Evolutionary conservation across 2,888 invertebrate genomes (phyloP).

Genomic region (Amphiduros pacificus): DNA sequence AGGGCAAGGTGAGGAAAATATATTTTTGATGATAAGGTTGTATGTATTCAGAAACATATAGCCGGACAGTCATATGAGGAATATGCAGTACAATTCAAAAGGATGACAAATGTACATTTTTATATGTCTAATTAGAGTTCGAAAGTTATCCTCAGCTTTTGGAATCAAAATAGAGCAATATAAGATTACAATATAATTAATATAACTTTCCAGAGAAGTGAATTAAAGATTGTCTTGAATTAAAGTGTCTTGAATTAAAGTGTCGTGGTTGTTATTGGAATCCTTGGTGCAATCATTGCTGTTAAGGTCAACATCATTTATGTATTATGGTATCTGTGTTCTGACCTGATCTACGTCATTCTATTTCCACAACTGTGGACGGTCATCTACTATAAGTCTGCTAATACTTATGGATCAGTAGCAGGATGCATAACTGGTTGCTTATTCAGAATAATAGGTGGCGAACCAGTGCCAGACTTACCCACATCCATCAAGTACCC

Average conservation of each 20-base stretch:
- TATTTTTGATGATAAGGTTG: constrained; percentile 83
- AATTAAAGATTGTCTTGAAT: too few relatives aligned
- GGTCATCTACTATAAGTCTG: constrained; percentile 93
- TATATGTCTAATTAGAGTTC: too few relatives aligned
- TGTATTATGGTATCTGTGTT: constrained; percentile 97
- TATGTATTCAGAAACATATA: too few relatives aligned
- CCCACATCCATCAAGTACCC: constrained; percentile 50
- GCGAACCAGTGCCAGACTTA: constrained; percentile 45
- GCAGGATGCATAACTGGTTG: constrained; percentile 68
- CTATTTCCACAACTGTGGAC: constrained; percentile 89
- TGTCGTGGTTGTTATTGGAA: constrained; percentile 86
- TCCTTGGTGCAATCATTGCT: constrained; percentile 88
- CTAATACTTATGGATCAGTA: constrained; percentile 96
- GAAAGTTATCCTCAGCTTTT: too few relatives aligned
- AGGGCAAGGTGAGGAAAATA: constrained; percentile 69
- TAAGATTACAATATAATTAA: too few relatives aligned
- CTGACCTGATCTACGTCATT: constrained; percentile 96
- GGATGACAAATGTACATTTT: too few relatives aligned
- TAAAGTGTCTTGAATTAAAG: too few relatives aligned
- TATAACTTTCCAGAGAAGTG: too few relatives aligned
- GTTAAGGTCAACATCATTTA: constrained; percentile 96
- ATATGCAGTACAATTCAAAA: too few relatives aligned
- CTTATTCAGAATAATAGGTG: constrained; percentile 61
- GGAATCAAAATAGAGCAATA: too few relatives aligned
- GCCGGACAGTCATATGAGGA: too few relatives aligned